Conservation (phyloP, 2,797 vertebrate species). For the Threskiornis aethiopicus region DNA sequence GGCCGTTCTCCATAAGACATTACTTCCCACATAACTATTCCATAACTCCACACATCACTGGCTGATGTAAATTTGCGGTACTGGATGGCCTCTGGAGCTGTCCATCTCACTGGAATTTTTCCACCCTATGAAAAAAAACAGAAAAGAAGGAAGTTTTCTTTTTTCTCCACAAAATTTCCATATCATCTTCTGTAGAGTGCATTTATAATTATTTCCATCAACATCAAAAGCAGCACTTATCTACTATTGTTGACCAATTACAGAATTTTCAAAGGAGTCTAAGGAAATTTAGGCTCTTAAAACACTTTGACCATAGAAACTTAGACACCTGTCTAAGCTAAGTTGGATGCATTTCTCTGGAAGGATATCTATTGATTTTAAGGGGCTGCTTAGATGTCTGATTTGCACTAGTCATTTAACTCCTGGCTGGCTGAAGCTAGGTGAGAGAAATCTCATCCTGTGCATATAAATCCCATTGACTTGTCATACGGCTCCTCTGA, state of each 20-base stretch:
- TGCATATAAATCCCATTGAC: background rate
- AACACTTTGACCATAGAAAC: background rate
- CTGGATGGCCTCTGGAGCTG: conserved; percentile 96
- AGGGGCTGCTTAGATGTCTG: background rate
- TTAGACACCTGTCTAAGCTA: background rate
- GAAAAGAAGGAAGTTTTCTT: background rate
- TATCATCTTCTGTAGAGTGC: background rate
- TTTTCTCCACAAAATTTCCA: background rate
- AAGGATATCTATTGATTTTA: background rate
- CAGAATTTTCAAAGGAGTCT: background rate
- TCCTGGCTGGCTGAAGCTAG: background rate
- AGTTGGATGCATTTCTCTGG: background rate
- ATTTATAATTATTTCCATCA: background rate
- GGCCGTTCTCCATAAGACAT: conserved; percentile 98
- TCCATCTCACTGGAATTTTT: conserved; percentile 98
- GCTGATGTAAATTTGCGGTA: conserved; percentile 98
- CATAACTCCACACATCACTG: conserved; percentile 98
- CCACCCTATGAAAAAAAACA: conserved; percentile 83
- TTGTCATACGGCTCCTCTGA: background rate
- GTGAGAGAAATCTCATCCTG: background rate
- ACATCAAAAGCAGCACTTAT: background rate
- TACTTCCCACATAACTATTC: conserved; percentile 99
- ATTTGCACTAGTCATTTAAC: background rate
- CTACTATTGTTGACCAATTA: accelerated
- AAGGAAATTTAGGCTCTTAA: background rate